phyloP scores from a whole-genome alignment of 2,888 invertebrate genomes.

The Erebia ligea region DNA sequence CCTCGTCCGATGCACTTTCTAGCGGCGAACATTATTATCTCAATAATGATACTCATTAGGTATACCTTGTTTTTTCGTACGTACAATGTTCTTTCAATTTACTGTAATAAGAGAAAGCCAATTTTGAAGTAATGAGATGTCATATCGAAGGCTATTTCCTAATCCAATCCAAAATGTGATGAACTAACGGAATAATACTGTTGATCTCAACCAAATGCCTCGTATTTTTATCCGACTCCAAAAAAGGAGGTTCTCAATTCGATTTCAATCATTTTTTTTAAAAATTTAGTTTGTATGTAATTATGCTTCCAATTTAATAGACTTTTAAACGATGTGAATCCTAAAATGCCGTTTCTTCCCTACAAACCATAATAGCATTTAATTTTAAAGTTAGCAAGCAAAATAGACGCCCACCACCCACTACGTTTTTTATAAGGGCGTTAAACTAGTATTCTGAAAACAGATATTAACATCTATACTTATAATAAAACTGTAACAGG shows the following conservation, averaged over 20 bases:
- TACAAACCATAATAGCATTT: too few relatives aligned
- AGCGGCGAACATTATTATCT: constrained; percentile 44
- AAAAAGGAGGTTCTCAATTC: too few relatives aligned
- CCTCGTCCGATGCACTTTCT: constrained; percentile 43
- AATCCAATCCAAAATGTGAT: not conserved
- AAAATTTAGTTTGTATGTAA: not conserved
- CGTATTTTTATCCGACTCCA: not conserved
- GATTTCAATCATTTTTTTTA: too few relatives aligned
- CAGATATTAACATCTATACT: too few relatives aligned
- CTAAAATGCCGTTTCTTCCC: not conserved
- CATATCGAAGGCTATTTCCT: not conserved
- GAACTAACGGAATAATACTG: not conserved
- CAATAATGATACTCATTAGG: constrained; percentile 46
- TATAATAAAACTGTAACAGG: too few relatives aligned
- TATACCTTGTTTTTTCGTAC: constrained; percentile 40
- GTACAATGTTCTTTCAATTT: constrained; percentile 40
- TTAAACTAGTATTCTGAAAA: too few relatives aligned
- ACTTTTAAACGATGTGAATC: not conserved
- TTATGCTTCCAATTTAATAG: not conserved
- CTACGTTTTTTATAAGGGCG: too few relatives aligned
- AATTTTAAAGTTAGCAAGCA: too few relatives aligned
- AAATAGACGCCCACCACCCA: too few relatives aligned
- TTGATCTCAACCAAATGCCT: not conserved
- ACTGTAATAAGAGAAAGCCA: constrained; percentile 40
- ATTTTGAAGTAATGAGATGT: constrained; percentile 28